Base-by-base conservation (phyloP, 2,113 vertebrate species). In the Geococcyx californianus region DNA sequence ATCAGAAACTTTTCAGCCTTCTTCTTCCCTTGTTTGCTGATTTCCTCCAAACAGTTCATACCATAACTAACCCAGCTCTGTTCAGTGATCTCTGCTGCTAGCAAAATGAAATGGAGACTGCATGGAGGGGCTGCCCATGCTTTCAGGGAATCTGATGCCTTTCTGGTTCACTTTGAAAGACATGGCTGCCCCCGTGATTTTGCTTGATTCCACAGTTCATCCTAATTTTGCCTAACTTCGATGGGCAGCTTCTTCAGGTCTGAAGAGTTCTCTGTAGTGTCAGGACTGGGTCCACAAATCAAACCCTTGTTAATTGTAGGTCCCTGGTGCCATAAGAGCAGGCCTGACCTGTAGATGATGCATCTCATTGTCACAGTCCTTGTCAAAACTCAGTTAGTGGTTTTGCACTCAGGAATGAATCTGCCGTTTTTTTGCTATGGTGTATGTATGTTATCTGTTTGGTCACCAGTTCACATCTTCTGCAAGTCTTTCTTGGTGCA, bases 11-110 rank as follows among this genome's bases (percentile, higher is more conserved):
- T 62, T 54, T 51, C 49, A 56, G 40, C 11, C 55, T 62, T 74
- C 36, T 36, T 2, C 18, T 49, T 80, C 13, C 34, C 23, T 6
- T 75, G 6, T 23, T 75, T 56, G 62, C 8, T 52, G n/a, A n/a
- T n/a, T n/a, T n/a, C n/a, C n/a, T n/a, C n/a, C 17, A 58, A 9
- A 28, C 0, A 0, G 14, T 23, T 77, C 51, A 13, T 12, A 15
- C 19, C 23, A 18, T 45, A 79, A 52, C 28, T n/a, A 58, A 52
- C 33, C 19, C 54, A 31, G 24, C 13, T 52, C 45, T 54, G 13
- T 67, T 79, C 26, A 54, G 24, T 54, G 34, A 54, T 40, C 20
- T 54, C 54, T 79, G 67, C 47, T 93, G 66, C 34, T 67, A 26
- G 47, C 55, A 72, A 40, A 62, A 47, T 47, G 19, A 74, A 60